Base-by-base conservation (phyloP, 2,113 vertebrate genomes). In the Tyto alba region DNA sequence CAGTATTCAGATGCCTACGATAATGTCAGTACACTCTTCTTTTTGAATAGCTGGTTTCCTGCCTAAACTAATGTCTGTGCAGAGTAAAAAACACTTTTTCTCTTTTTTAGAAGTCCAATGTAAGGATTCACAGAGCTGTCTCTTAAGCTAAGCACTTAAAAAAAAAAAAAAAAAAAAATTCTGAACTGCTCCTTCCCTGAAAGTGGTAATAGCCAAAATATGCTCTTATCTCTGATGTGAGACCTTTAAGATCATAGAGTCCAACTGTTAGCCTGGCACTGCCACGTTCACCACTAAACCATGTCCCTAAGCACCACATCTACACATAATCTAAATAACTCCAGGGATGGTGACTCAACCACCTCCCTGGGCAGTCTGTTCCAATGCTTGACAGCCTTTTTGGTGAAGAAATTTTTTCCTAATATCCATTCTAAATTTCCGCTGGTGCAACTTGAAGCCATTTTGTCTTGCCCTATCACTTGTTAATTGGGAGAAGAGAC, bases 71-170 rank as follows among this genome's bases (percentile, higher is more conserved):
- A 50, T 55, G 15, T 56, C 57, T 76, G 10, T 73, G 22, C 20
- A 11, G 27, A 64, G 6, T 56, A 52, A 68, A 71, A 71, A 89
- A 6, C 3, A 10, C 20, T 68, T 45, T 48, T 52, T 20, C 9
- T 1, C 6, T 13, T 10, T 20, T n/a, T 26, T 9, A 38, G n/a
- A 20, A 16, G 6, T 32, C 38, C 6, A 3, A 10, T 3, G 1
- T 76, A 32, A 82, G 10, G 22, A 50, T 52, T 79, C 21, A 25
- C 9, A 82, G 69, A 88, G 36, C 57, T 90, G 8, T 57, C 85
- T 82, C 41, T 59, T 45, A 20, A n/a, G n/a, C n/a, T n/a, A n/a
- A n/a, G n/a, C n/a, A n/a, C n/a, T n/a, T n/a, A n/a, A n/a, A n/a
- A n/a, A n/a, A n/a, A n/a, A n/a, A n/a, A n/a, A n/a, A n/a, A n/a